Evolutionary conservation across 2,113 vertebrate genomes (phyloP), one percentile per base, ranked within the genome.

Genomic region (Cyanistes caeruleus): DNA sequence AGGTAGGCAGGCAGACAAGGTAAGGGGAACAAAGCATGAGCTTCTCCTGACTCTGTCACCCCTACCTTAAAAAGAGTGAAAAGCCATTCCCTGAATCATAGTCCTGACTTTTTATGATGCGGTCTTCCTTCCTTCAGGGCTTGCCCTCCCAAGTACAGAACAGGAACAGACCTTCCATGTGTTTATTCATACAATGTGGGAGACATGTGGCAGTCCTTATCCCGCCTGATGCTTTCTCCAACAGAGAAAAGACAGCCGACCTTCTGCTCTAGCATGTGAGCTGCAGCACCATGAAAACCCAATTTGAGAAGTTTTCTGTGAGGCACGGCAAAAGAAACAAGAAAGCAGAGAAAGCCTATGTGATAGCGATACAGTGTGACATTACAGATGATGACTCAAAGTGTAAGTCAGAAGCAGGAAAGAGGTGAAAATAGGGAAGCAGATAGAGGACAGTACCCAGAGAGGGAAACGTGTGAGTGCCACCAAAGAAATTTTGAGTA

Each of bases 161-260:
- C 3, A 60, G 11, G 55, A 82, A 53, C 5, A 48, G 6, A 5
- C 12, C 1, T 3, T 4, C 20, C 2, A 0, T 15, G 9, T 30
- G 25, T 33, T 73, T 33, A 68, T 31, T 27, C 27, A 17, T 0
- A 1, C 73, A 23, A 25, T 0, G 1, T 2, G 31, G 12, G 11
- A 10, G 8, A 30, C 13, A 19, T 16, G 24, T 21, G 52, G 25
- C 28, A 58, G 48, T 14, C 27, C 41, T n/a, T 24, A 8, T 55
- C 30, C 73, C 17, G 23, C 19, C 63, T 44, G 41, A 11, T 53
- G 55, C 60, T 51, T 53, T 51, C 48, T 74, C 60, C 56, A 65
- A 4, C 9, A 17, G 16, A 31, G 28, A 15, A 69, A 84, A 52
- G 9, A 48, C 51, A 64, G 27, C 8, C 37, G 59, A 25, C 8